These are phyloP conservation scores for Nomada ferruginata DNA, from an alignment of 2,888 invertebrate genomes.

Conservation along the genomic window DNA sequence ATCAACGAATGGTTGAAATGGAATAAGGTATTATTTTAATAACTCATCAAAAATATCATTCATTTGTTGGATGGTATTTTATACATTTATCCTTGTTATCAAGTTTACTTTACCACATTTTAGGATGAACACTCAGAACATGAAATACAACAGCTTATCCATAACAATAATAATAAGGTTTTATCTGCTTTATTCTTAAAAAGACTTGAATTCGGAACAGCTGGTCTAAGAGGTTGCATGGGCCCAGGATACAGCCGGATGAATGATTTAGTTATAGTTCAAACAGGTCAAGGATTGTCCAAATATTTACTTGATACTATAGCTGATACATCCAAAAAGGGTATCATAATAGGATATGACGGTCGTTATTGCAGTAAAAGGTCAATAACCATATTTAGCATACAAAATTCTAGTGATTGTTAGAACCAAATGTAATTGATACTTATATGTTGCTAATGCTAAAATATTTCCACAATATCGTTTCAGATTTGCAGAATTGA, in stretches of 20 bases:
- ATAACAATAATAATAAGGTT: slow-evolving; percentile 86
- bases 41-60: not conserved
- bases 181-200: slow-evolving; percentile 88
- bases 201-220: slow-evolving; percentile 95
- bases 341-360: slow-evolving; percentile 96
- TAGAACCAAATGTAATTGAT: not conserved
- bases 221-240: slow-evolving; percentile 96
- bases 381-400: slow-evolving; percentile 84
- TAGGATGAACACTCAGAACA: slow-evolving; percentile 88
- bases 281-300: slow-evolving; percentile 96
- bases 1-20: slow-evolving; percentile 90
- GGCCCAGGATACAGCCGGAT: slow-evolving; percentile 96
- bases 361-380: slow-evolving; percentile 96
- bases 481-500: slow-evolving; percentile 93
- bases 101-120: slow-evolving; percentile 5
- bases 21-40: slow-evolving; percentile 87
- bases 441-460: not conserved
- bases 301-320: slow-evolving; percentile 89
- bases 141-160: slow-evolving; percentile 88
- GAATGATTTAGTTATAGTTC: slow-evolving; percentile 98
- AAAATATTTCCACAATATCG: slow-evolving; percentile 5
- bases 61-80: slow-evolving; percentile 15
- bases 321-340: slow-evolving; percentile 86
- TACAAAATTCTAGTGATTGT: not conserved
- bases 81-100: slow-evolving; percentile 20